phyloP scores from a whole-genome alignment of 2,888 invertebrate species.

The Strigamia transsilvanica region DNA sequence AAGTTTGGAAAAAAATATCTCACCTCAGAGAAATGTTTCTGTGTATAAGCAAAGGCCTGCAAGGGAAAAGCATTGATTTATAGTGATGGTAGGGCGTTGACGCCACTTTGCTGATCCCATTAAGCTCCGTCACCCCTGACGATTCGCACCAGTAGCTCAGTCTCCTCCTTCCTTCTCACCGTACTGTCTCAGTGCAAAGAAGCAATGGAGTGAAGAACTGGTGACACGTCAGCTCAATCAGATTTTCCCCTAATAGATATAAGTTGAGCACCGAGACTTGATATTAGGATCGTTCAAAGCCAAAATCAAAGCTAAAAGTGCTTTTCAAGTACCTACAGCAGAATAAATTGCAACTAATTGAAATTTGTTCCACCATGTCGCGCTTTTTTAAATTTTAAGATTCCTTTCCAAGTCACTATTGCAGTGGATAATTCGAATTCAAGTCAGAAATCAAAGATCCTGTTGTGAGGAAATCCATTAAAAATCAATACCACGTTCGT shows the following conservation, averaged over 20 bases:
- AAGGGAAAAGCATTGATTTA: slow-evolving; percentile 40
- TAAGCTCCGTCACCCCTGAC: slow-evolving; percentile 49
- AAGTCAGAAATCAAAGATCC: too few relatives aligned
- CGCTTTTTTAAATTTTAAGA: too few relatives aligned
- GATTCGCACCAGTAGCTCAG: slow-evolving; percentile 46
- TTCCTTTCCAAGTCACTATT: too few relatives aligned
- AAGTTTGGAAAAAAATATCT: background rate
- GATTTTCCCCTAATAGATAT: slow-evolving; percentile 42
- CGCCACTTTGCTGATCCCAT: slow-evolving; percentile 49
- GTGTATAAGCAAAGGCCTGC: slow-evolving; percentile 12
- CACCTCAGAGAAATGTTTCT: slow-evolving; percentile 6
- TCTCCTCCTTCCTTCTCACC: background rate
- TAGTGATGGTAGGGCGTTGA: slow-evolving; percentile 33
- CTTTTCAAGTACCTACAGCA: background rate
- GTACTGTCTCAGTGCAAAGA: slow-evolving; percentile 28
- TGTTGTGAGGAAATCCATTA: too few relatives aligned
- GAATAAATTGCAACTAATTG: too few relatives aligned
- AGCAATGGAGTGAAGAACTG: slow-evolving; percentile 47
- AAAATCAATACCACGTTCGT: too few relatives aligned
- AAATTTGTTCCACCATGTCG: too few relatives aligned
- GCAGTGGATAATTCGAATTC: too few relatives aligned
- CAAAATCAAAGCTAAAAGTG: background rate
- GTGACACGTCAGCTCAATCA: slow-evolving; percentile 49
- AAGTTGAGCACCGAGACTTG: slow-evolving; percentile 5
- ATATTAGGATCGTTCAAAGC: background rate